Percentiles rank a stretch among this genome's conserved stretches.
These are phyloP conservation scores for Auanema sp. DNA, from an alignment of 2,888 invertebrate species.

Conservation along the genomic window DNA sequence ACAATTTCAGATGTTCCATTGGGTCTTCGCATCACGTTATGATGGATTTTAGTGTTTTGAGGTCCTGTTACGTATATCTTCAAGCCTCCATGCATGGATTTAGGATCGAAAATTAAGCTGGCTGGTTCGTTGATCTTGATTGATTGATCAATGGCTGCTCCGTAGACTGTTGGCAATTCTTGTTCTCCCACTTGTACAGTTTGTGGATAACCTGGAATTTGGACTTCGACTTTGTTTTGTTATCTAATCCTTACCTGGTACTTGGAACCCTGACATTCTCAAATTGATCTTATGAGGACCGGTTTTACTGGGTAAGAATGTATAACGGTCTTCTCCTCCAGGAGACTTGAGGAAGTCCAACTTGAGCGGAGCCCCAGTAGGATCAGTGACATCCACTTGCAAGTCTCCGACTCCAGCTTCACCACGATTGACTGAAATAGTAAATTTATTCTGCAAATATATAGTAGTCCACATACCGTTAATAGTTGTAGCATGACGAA, in stretches of 20 bases:
- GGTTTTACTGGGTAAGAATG: constrained; percentile 58
- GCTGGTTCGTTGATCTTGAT: constrained; percentile 66
- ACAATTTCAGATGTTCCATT: constrained; percentile 53
- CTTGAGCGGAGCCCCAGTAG: constrained; percentile 49
- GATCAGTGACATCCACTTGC: constrained; percentile 57
- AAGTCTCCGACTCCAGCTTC: constrained; percentile 59
- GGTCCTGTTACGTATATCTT: constrained; percentile 55
- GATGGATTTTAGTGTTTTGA: constrained; percentile 30
- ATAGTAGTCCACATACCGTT: constrained; percentile 19
- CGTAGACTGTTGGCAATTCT: constrained; percentile 62
- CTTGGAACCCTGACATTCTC: constrained; percentile 58
- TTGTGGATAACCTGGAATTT: constrained; percentile 44
- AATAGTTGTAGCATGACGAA: constrained; percentile 54
- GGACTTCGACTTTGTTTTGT: neutral
- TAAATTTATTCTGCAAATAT: neutral
- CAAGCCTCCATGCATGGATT: constrained; percentile 60
- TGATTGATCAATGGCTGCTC: constrained; percentile 68
- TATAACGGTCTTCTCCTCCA: constrained; percentile 50
- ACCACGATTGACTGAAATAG: constrained; percentile 51
- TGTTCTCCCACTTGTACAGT: constrained; percentile 54
- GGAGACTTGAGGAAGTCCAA: constrained; percentile 49
- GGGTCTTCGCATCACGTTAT: constrained; percentile 50
- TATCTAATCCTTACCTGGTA: constrained; percentile 43
- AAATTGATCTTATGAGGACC: constrained; percentile 59
- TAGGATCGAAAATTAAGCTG: constrained; percentile 67